Evolutionary conservation across 1,140 invertebrate genomes (phyloP).

Genomic region (Nixonia krombeini): DNA sequence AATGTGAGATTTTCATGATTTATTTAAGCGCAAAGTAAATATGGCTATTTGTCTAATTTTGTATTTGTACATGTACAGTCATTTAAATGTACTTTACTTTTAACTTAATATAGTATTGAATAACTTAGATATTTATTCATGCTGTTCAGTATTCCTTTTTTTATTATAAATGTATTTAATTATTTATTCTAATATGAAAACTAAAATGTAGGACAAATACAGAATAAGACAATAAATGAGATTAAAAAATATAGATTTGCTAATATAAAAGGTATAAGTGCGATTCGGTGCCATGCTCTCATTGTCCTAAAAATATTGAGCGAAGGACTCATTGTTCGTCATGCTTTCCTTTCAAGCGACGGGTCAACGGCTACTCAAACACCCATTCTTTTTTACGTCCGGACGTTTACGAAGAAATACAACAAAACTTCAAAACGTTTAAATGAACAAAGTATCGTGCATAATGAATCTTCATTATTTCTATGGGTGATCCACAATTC

Average conservation of each 20-base stretch:
- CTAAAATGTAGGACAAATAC: too few relatives aligned
- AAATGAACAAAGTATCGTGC: slow-evolving; percentile 26
- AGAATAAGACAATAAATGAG: slow-evolving; percentile 1
- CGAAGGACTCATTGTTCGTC: slow-evolving; percentile 64
- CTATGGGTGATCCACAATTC: slow-evolving; percentile 13
- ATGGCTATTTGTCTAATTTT: slow-evolving; percentile 8
- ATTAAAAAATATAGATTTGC: slow-evolving; percentile 24
- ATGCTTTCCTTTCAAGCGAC: slow-evolving; percentile 70
- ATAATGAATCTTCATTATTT: slow-evolving; percentile 24
- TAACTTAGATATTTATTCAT: too few relatives aligned
- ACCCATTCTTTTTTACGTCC: slow-evolving; percentile 67
- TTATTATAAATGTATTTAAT: too few relatives aligned
- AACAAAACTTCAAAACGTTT: slow-evolving; percentile 52
- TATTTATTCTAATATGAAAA: too few relatives aligned
- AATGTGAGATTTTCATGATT: slow-evolving; percentile 8
- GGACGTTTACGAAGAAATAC: slow-evolving; percentile 62
- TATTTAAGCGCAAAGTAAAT: slow-evolving; percentile 3
- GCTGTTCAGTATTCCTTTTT: too few relatives aligned
- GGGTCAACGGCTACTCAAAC: slow-evolving; percentile 66
- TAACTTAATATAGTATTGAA: too few relatives aligned
- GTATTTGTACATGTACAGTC: slow-evolving; percentile 7
- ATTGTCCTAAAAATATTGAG: slow-evolving; percentile 35
- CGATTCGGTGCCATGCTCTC: slow-evolving; percentile 33
- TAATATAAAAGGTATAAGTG: slow-evolving; percentile 11
- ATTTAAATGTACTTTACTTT: too few relatives aligned